These are phyloP conservation scores for Agrenia bidenticulata DNA, from an alignment of 2,888 invertebrate species.

Conservation along the genomic window DNA sequence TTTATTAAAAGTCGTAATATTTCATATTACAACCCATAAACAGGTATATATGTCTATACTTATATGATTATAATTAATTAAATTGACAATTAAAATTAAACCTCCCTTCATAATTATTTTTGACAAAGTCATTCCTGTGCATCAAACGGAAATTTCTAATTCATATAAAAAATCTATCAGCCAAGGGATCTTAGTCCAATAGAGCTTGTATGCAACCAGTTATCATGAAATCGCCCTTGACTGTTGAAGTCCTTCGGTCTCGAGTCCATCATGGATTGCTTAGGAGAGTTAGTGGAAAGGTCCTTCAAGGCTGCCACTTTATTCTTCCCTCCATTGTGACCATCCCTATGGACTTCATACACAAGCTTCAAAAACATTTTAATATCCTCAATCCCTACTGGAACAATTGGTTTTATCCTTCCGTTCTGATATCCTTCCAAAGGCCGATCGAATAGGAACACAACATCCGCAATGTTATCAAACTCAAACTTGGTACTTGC, in stretches of 20 bases:
- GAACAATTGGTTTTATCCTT: constrained; percentile 21
- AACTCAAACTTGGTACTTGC: constrained; percentile 37
- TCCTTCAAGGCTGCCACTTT: constrained; percentile 20
- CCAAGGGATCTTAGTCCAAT: constrained; percentile 27
- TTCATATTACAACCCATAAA: no score
- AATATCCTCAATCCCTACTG: constrained; percentile 30
- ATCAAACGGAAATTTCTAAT: no score
- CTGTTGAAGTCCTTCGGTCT: constrained; percentile 6
- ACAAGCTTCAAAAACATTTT: constrained; percentile 30
- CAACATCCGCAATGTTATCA: constrained; percentile 26
- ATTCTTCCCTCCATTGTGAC: constrained; percentile 21
- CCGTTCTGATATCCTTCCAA: constrained; percentile 19
- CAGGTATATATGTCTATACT: no score
- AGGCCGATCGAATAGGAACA: constrained; percentile 28
- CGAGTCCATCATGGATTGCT: constrained; percentile 19
- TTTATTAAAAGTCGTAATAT: no score
- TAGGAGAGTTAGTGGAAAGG: constrained; percentile 15
- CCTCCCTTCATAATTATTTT: no score
- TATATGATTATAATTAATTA: no score
- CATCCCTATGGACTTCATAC: constrained; percentile 26
- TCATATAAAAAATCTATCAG: no score
- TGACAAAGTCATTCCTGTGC: no score
- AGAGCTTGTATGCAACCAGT: constrained; percentile 31
- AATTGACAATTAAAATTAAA: no score
- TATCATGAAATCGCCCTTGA: constrained; percentile 19